These are phyloP conservation scores for Papilio protenor DNA, from an alignment of 2,888 invertebrate species.

Conservation along the genomic window DNA sequence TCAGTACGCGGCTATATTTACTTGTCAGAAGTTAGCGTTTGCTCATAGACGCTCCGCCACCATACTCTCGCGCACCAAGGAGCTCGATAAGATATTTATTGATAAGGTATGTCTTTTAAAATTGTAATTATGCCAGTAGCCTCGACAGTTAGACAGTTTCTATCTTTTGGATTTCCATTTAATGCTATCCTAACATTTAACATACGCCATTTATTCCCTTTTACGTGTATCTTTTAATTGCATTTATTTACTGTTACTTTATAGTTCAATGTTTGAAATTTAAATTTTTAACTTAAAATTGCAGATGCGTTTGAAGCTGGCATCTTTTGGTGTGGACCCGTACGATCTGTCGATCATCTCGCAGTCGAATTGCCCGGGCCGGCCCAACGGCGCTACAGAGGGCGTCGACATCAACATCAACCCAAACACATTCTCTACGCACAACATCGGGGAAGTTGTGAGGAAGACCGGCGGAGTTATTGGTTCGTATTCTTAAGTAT, in stretches of 20 bases:
- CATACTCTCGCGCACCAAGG: constrained; percentile 90
- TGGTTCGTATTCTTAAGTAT: constrained; percentile 67
- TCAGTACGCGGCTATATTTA: constrained; percentile 90
- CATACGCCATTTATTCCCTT: too few species aligned
- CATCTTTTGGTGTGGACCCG: constrained; percentile 88
- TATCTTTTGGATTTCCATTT: too few species aligned
- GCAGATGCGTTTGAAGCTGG: constrained; percentile 86
- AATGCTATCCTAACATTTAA: too few species aligned
- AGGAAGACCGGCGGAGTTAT: constrained; percentile 89
- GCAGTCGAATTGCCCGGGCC: constrained; percentile 88
- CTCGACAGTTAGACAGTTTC: too few species aligned
- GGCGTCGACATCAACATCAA: constrained; percentile 89
- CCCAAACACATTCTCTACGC: constrained; percentile 89
- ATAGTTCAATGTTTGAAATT: not conserved
- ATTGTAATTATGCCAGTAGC: too few species aligned
- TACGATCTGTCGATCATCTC: constrained; percentile 90
- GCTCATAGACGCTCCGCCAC: constrained; percentile 91
- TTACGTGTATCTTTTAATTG: too few species aligned
- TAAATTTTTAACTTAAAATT: not conserved
- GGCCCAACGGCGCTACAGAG: constrained; percentile 81
- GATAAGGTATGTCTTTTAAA: constrained; percentile 83
- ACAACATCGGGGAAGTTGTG: constrained; percentile 88
- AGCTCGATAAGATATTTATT: constrained; percentile 87
- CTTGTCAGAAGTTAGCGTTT: constrained; percentile 90
- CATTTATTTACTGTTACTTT: not conserved